These are phyloP conservation scores for Diadema setosum DNA, from an alignment of 35 echinoderm and acorn worm species.

Conservation along the genomic window DNA sequence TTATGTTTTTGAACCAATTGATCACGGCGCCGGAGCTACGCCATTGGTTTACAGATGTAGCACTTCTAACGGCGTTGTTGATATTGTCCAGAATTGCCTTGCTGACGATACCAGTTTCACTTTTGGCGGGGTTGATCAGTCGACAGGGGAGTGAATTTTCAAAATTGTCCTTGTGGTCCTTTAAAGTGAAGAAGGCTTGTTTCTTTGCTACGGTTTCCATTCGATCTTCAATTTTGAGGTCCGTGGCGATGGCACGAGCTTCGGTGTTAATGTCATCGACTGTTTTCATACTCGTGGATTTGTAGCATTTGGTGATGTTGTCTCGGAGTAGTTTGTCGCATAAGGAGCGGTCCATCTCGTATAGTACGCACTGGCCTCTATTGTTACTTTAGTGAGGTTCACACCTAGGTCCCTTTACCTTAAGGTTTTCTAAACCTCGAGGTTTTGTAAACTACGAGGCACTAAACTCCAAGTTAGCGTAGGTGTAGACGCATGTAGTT, in stretches of 20 bases:
- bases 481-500: no score
- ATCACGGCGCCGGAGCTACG: neutral
- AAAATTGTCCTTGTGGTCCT: slow-evolving; percentile 11
- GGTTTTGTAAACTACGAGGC: no score
- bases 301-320: neutral
- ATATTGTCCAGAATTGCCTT: neutral
- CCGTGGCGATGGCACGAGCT: neutral
- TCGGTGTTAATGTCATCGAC: neutral
- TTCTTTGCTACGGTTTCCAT: neutral
- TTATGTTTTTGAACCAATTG: slow-evolving; percentile 13
- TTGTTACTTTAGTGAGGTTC: no score
- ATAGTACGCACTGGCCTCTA: no score
- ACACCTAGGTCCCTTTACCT: no score
- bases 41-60: neutral
- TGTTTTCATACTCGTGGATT: neutral
- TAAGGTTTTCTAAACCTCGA: no score
- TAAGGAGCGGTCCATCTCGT: no score
- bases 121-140: slow-evolving; percentile 6
- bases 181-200: neutral
- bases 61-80: neutral
- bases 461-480: no score
- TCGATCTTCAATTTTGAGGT: neutral
- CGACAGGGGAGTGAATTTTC: neutral
- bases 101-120: neutral
- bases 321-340: neutral